Evolutionary conservation across 2,888 invertebrate species (phyloP).

Genomic region (Vesta saturnalis): DNA sequence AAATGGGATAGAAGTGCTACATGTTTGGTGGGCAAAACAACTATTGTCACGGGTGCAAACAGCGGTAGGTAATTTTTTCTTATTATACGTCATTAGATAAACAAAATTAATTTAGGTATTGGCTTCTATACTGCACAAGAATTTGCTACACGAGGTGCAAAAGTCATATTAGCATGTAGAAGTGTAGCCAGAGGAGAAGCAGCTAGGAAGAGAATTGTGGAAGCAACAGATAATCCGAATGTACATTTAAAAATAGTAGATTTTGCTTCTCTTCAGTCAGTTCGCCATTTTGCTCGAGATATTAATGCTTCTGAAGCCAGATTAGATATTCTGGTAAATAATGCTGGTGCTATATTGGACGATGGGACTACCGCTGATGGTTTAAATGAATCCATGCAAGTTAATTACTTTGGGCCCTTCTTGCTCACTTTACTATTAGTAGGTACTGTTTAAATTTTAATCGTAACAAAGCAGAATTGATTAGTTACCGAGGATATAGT

Average conservation of each 20-base stretch:
- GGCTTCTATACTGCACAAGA: constrained; percentile 59
- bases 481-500: no score
- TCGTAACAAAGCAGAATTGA: no score
- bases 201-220: constrained; percentile 45
- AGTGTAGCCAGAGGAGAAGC: constrained; percentile 48
- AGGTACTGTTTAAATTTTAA: no score
- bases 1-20: background rate
- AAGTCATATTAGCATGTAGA: constrained; percentile 66
- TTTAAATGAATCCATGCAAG: constrained; percentile 1
- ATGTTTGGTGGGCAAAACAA: constrained; percentile 11
- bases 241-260: constrained; percentile 62
- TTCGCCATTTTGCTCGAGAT: constrained; percentile 69
- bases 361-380: background rate
- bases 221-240: constrained; percentile 53
- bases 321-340: constrained; percentile 7
- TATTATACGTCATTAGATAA: background rate
- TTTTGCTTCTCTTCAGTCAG: constrained; percentile 65
- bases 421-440: background rate
- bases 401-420: constrained; percentile 42
- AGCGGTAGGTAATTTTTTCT: background rate
- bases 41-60: constrained; percentile 11
- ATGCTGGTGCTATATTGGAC: background rate
- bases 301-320: constrained; percentile 58
- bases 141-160: constrained; percentile 63
- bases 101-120: constrained; percentile 54